phyloP scores from a whole-genome alignment of 92 coral and sea anemone species.

The Actinernus sp. region DNA sequence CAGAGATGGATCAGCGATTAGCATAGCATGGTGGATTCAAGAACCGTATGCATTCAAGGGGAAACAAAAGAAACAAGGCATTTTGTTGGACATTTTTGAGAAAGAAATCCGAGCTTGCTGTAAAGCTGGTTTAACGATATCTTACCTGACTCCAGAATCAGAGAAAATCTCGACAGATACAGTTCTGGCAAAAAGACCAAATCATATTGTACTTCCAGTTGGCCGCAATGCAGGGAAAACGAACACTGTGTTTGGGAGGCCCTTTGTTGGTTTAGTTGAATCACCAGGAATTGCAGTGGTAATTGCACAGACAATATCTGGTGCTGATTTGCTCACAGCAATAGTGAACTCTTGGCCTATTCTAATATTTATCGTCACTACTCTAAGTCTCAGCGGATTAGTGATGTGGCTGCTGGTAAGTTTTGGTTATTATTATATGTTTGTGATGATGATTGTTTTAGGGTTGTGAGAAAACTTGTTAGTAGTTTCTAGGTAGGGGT shows the following conservation, averaged over 20 bases:
- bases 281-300: conserved; percentile 91
- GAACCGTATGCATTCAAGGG: conserved; percentile 63
- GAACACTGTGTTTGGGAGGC: conserved; percentile 44
- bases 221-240: conserved; percentile 56
- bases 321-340: conserved; percentile 83
- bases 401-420: conserved; percentile 90
- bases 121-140: conserved; percentile 22
- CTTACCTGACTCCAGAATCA: neutral
- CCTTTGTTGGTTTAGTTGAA: conserved; percentile 78
- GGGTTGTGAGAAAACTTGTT: neutral
- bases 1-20: conserved; percentile 28
- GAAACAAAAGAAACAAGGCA: conserved; percentile 41
- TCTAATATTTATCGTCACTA: conserved; percentile 80
- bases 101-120: conserved; percentile 66
- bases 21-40: conserved; percentile 65
- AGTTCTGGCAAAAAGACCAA: neutral
- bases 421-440: neutral
- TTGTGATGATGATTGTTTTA: neutral
- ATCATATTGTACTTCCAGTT: conserved; percentile 66
- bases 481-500: neutral
- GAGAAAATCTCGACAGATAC: neutral
- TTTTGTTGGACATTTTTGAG: conserved; percentile 73
- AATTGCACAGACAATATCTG: conserved; percentile 68
- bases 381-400: conserved; percentile 83
- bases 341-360: conserved; percentile 95